Base-by-base conservation (phyloP, 2,113 vertebrate species). In the Copsychus sechellarum region DNA sequence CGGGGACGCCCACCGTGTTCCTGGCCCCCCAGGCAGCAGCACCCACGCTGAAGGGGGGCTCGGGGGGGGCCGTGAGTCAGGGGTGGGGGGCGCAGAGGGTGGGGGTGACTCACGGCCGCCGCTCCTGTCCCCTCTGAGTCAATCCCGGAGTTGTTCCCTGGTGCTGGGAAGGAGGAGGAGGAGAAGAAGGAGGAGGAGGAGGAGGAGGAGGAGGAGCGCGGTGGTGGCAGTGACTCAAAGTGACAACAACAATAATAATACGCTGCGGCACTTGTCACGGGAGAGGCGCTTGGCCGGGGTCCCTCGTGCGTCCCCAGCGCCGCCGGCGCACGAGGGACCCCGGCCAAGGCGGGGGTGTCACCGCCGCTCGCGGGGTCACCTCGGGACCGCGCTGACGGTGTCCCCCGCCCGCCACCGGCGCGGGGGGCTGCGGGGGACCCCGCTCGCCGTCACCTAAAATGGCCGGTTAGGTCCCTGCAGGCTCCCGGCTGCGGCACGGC, bases 31-130 rank as follows among this genome's bases (percentile, higher is more conserved):
- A 11, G 50, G 34, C 71, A 65, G 84, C 71, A 34, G 84, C 78
- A 17, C 90, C 78, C 77, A 56, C 54, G 7, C 38, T 5, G 20
- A n/a, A 12, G 72, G 58, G 84, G 51, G 71, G 33, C 9, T 7
- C 21, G n/a, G 33, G 45, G 57, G 57, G 5, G 47, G 5, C 47
- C 26, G 18, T 51, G 61, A 40, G n/a, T 81, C 77, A 62, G 61
- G 80, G 74, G 18, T 36, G 43, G 66, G 91, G 85, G 76, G 77
- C 33, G 36, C 70, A 18, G 74, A 33, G 56, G 76, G 57, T 6
- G 84, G 82, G 57, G n/a, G 38, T 71, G 89, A 72, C 66, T 90
- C 92, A n/a, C n/a, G n/a, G n/a, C n/a, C n/a, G n/a, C n/a, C n/a
- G n/a, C n/a, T n/a, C n/a, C n/a, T n/a, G n/a, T n/a, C n/a, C n/a